Evolutionary conservation across 2,888 invertebrate species (phyloP).

Genomic region (Pristionchus arcanus): DNA sequence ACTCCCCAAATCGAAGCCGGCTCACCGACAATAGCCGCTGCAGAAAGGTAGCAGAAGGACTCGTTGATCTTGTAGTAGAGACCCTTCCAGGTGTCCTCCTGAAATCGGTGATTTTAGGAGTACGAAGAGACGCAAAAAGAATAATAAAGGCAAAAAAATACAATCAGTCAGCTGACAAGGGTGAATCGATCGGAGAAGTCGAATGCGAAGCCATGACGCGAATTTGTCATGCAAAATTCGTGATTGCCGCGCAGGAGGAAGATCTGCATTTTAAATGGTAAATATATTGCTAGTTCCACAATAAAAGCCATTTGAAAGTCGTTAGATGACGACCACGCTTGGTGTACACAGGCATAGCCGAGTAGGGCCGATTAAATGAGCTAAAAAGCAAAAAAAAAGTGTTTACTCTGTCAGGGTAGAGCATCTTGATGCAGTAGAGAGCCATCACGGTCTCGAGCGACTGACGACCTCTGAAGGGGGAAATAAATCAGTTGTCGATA

Average conservation of each 20-base stretch:
- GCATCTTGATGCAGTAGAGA: constrained; percentile 18
- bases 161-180: no score
- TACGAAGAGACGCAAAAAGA: no score
- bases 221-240: not conserved
- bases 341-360: no score
- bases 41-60: not conserved
- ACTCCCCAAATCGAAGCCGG: no score
- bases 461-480: not conserved
- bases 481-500: no score
- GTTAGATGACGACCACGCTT: no score
- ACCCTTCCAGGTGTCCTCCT: not conserved
- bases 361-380: no score
- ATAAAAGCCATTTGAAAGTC: no score
- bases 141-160: no score
- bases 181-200: not conserved
- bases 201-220: not conserved
- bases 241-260: not conserved
- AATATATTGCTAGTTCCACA: not conserved
- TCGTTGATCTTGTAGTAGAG: not conserved
- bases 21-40: not conserved
- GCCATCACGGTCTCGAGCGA: constrained; percentile 32
- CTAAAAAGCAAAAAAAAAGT: no score
- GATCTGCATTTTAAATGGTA: not conserved
- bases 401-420: constrained; percentile 31
- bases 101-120: no score